Evolutionary conservation across 2,888 invertebrate genomes (phyloP).

Genomic region (Athrips mouffetella): DNA sequence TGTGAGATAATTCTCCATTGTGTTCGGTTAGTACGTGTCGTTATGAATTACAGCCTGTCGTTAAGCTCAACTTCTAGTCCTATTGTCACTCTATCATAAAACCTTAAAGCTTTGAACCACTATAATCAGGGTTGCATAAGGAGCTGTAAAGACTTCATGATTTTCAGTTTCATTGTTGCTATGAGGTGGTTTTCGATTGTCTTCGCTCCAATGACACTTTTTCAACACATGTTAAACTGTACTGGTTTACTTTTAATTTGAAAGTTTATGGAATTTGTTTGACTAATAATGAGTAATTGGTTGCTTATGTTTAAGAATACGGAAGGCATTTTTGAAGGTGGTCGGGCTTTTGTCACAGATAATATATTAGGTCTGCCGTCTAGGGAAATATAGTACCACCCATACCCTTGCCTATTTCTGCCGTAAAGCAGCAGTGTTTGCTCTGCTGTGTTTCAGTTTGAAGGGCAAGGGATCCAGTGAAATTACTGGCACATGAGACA

Average conservation of each 20-base stretch:
- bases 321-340: too few relatives aligned
- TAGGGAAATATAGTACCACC: too few relatives aligned
- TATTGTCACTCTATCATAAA: slow-evolving; percentile 30
- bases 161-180: slow-evolving; percentile 1
- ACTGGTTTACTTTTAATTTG: slow-evolving; percentile 3
- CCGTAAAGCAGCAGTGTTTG: too few relatives aligned
- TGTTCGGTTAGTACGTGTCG: slow-evolving; percentile 38
- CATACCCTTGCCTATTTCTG: too few relatives aligned
- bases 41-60: slow-evolving; percentile 51
- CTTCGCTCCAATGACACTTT: slow-evolving; percentile 7
- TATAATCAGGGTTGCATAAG: not conserved
- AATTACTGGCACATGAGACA: too few relatives aligned
- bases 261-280: not conserved
- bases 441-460: too few relatives aligned
- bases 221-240: slow-evolving; percentile 1
- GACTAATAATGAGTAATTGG: slow-evolving; percentile 7
- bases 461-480: too few relatives aligned
- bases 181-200: not conserved
- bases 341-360: too few relatives aligned
- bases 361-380: too few relatives aligned
- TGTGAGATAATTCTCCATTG: slow-evolving; percentile 33
- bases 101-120: slow-evolving; percentile 22
- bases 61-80: slow-evolving; percentile 32
- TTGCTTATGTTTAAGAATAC: not conserved
- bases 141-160: not conserved